Evolutionary conservation across 2,797 vertebrate species (phyloP), one percentile per base, ranked within the genome.

Genomic region (Pangasius sanitwongsei): DNA sequence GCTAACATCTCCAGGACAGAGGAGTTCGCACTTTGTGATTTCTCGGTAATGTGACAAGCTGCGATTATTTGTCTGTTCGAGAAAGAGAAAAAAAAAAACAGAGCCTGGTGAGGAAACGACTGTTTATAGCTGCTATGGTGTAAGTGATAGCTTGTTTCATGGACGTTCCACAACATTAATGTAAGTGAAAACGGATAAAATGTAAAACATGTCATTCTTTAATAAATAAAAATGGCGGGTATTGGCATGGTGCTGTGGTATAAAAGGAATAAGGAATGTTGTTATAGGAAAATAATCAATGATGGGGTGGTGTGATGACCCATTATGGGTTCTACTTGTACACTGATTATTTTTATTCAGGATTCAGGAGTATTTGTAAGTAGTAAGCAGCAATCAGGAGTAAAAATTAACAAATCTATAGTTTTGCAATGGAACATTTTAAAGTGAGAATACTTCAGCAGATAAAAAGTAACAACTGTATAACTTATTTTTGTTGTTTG

Each of bases 401-500:
- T 57, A 37, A 23, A 6, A 59, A 81, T 0, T 23, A 34, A 59
- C 34, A 74, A 28, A 48, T 63, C 16, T 59, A 18, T 59, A 48
- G 20, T 85, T 92, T 9, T 18, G n/a, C 7, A 15, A 4, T 41
- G 16, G 18, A 72, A 11, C 70, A 74, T 20, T 74, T 23, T 20
- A 77, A 50, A 15, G 2, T 28, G 25, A 75, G 18, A 48, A 75
- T 8, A 48, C 25, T 50, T 28, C 44, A 20, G 15, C 2, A 4
- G 16, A 55, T 6, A 28, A 78, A 44, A 13, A 28, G 12, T 13
- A 75, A 48, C 2, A 63, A 84, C 44, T 89, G 75, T 88, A 67
- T 11, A 4, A 89, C 90, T 53, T 89, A 63, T 87, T 92, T 81
- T 93, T 91, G 50, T 37, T 82, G 87, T 90, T 88, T 86, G 88